Base-by-base conservation (phyloP, 2,888 invertebrate genomes). In the Sinodicranocentrus sp. region DNA sequence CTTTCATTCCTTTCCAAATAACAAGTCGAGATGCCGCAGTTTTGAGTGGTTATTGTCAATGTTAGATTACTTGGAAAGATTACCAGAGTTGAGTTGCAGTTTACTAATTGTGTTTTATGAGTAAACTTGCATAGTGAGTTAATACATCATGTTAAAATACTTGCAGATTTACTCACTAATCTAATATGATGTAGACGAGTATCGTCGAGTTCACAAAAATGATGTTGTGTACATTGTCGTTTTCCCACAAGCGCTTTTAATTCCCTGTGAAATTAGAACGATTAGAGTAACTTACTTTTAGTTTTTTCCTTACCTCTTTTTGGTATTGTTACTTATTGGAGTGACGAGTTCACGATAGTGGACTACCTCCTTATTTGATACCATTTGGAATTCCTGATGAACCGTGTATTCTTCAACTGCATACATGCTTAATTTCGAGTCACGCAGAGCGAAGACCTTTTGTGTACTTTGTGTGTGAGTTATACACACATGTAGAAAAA, bases 201-300 rank as follows among this genome's bases (percentile, higher is more conserved):
- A 33, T 33, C 3, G 3, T 33, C 5, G 3, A 33, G 33, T 10
- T 33, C 33, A 33, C n/a, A 33, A 10, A 33, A 33, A 33, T 33
- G 33, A 10, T 33, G 33, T 33, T 33, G 10, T 33, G 10, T 10
- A 33, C 33, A 10, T 33, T 48, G 48, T 33, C 2, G 54, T 76
- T n/a, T n/a, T 76, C 76, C 67, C 76, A 76, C 67, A 33, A 48
- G 13, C 17, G 17, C 23, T 25, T 15, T 65, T 70, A 61, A 78
- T 70, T 78, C 61, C 33, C 68, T 78, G 68, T 61, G 78, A 70
- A 78, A 78, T 43, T 78, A 17, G 78, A 70, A 19, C 78, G 70
- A 78, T 78, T 68, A 61, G 54, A 61, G 61, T 2, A 21, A 75
- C 33, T 13, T 59, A 6, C 21, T 33, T 71, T 57, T 71, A 48